These are phyloP conservation scores for Jaculus jaculus DNA, from an alignment of 2,113 vertebrate species.

Conservation along the genomic window DNA sequence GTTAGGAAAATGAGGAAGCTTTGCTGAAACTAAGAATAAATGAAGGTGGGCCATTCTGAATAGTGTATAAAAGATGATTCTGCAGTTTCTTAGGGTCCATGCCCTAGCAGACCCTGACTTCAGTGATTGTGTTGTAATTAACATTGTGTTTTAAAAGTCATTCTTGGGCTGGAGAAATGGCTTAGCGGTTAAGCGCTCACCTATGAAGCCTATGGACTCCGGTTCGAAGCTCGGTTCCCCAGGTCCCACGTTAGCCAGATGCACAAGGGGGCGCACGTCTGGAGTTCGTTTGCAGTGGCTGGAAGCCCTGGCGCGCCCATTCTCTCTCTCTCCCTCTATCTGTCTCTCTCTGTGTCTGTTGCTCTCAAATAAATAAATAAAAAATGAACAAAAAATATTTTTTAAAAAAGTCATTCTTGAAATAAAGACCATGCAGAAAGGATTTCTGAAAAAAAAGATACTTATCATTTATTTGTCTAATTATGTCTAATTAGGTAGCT, in stretches of 20 bases:
- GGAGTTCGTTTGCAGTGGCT: too few relatives aligned
- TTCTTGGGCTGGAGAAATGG: too few relatives aligned
- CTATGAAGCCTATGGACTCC: too few relatives aligned
- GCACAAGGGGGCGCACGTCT: too few relatives aligned
- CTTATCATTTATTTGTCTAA: conserved; percentile 62
- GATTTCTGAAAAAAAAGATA: not conserved
- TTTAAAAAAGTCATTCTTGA: conserved; percentile 15
- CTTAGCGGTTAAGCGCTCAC: too few relatives aligned
- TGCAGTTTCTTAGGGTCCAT: not conserved
- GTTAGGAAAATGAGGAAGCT: not conserved
- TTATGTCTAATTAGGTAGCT: conserved; percentile 61
- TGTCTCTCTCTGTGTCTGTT: too few relatives aligned
- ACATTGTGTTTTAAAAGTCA: conserved; percentile 44
- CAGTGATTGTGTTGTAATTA: conserved; percentile 16
- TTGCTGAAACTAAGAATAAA: not conserved
- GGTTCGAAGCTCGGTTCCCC: too few relatives aligned
- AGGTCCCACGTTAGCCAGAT: too few relatives aligned
- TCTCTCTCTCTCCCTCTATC: too few relatives aligned
- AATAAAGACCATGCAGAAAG: not conserved
- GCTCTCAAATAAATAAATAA: too few relatives aligned
- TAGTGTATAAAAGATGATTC: not conserved
- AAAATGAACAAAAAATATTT: too few relatives aligned
- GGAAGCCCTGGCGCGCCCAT: too few relatives aligned
- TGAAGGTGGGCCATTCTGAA: not conserved
- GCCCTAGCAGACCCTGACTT: not conserved